Evolutionary conservation across 1,140 invertebrate species (phyloP).

Genomic region (Halyomorpha halys): DNA sequence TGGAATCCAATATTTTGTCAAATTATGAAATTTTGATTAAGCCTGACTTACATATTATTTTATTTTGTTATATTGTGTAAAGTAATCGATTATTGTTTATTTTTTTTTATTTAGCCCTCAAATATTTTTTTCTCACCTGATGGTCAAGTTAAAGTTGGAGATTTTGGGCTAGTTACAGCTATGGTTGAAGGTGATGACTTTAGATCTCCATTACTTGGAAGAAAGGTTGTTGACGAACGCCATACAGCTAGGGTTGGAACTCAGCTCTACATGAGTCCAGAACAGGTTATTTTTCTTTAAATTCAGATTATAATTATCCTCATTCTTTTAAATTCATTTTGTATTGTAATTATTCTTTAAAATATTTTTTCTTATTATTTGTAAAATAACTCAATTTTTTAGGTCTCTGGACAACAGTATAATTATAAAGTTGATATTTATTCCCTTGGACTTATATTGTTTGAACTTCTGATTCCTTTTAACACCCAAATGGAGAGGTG

Average conservation of each 20-base stretch:
- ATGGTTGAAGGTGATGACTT: conserved; percentile 43
- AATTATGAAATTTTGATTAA: no score
- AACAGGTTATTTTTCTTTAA: conserved; percentile 51
- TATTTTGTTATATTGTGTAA: no score
- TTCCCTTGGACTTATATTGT: conserved; percentile 86
- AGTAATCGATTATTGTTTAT: no score
- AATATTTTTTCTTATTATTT: no score
- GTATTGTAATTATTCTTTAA: no score
- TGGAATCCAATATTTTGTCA: no score
- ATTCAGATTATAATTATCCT: no score
- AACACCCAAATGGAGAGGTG: conserved; percentile 81
- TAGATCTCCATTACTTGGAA: conserved; percentile 27
- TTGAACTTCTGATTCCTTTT: conserved; percentile 84
- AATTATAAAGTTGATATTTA: conserved; percentile 95
- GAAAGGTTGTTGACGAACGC: conserved; percentile 28
- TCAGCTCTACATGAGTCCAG: conserved; percentile 93
- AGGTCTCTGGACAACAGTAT: conserved; percentile 61
- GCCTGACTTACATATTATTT: no score
- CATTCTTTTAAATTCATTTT: no score
- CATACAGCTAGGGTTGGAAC: conserved; percentile 74
- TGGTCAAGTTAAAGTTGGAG: conserved; percentile 86
- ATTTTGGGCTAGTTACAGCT: conserved; percentile 89
- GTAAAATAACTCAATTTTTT: conserved; percentile 28
- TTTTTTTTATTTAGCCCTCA: conserved; percentile 56
- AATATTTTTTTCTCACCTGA: conserved; percentile 92